A percentile compares a stretch with the other conserved stretches of the same genome.
Conservation (phyloP, 2,888 invertebrate species). For the Epinotia ramella region DNA sequence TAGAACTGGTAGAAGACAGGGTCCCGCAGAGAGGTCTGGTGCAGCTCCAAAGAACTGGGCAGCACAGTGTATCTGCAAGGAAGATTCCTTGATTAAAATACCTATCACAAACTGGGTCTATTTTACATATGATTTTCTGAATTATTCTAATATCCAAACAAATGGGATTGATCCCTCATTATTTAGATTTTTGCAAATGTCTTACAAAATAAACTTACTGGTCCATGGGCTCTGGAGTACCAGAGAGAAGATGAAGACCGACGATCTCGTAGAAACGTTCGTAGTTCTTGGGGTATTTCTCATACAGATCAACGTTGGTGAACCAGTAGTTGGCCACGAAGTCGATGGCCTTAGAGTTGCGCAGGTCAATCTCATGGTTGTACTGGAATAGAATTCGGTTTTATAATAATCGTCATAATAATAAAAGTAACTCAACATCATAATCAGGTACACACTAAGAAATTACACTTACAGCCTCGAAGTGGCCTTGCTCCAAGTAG, state of each 20-base stretch:
- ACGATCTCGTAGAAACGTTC: constrained; percentile 86
- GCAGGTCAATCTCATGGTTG: constrained; percentile 68
- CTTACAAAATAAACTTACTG: no score
- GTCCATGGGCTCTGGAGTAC: constrained; percentile 58
- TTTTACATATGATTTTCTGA: not conserved
- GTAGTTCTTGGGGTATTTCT: constrained; percentile 64
- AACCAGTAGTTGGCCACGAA: constrained; percentile 85
- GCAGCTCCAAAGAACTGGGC: constrained; percentile 84
- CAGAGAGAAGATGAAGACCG: constrained; percentile 77
- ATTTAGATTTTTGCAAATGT: no score
- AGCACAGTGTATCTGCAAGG: constrained; percentile 69
- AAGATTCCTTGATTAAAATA: not conserved
- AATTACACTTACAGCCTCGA: constrained; percentile 84
- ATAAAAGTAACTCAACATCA: not conserved
- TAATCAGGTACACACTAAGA: not conserved
- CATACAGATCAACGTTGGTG: constrained; percentile 81
- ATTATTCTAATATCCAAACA: no score
- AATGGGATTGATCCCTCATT: no score
- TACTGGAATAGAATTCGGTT: constrained; percentile 58
- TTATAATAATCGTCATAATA: constrained; percentile 42
- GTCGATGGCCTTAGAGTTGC: constrained; percentile 78
- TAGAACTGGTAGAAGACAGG: constrained; percentile 87
- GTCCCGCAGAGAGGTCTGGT: constrained; percentile 85
- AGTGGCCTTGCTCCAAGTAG: constrained; percentile 82
- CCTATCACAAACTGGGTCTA: no score